Evolutionary conservation across 2,888 invertebrate species (phyloP).

Genomic region (Mythimna albipuncta): DNA sequence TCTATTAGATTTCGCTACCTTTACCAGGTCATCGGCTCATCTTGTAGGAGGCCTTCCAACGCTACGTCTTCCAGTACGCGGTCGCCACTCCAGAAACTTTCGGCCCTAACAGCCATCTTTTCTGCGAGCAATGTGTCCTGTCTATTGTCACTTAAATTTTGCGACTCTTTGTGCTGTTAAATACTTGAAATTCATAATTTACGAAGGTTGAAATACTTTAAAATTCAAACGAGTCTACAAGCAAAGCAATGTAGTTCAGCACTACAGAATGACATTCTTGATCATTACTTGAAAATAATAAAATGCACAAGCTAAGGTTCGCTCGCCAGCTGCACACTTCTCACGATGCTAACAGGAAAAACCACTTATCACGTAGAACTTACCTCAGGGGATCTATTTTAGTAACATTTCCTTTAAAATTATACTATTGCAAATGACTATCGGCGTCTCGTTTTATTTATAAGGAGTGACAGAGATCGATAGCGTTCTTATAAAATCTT

Average conservation of each 20-base stretch:
- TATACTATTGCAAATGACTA: slow-evolving; percentile 2
- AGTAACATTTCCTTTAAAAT: slow-evolving; percentile 7
- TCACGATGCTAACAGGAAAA: slow-evolving; percentile 15
- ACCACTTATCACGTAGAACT: slow-evolving; percentile 21
- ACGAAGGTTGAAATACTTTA: background rate
- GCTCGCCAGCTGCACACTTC: slow-evolving; percentile 18
- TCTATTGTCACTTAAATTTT: too few relatives aligned
- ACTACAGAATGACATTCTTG: background rate
- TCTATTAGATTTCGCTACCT: too few relatives aligned
- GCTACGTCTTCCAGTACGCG: too few relatives aligned
- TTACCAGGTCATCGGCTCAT: too few relatives aligned
- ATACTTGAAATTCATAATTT: background rate
- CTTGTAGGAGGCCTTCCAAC: too few relatives aligned
- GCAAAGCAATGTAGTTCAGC: background rate
- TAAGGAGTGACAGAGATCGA: background rate
- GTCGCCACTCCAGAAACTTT: too few relatives aligned
- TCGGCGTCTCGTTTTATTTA: background rate
- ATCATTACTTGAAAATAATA: slow-evolving; percentile 5
- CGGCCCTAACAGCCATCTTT: too few relatives aligned
- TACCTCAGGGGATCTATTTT: background rate
- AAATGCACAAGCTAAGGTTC: slow-evolving; percentile 8
- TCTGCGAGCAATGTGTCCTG: too few relatives aligned
- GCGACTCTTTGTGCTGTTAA: too few relatives aligned
- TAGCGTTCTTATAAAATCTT: background rate
- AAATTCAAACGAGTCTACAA: background rate